Evolutionary conservation across 2,888 invertebrate species (phyloP), one percentile per base, ranked within the genome.

Genomic region (Autographa gamma): DNA sequence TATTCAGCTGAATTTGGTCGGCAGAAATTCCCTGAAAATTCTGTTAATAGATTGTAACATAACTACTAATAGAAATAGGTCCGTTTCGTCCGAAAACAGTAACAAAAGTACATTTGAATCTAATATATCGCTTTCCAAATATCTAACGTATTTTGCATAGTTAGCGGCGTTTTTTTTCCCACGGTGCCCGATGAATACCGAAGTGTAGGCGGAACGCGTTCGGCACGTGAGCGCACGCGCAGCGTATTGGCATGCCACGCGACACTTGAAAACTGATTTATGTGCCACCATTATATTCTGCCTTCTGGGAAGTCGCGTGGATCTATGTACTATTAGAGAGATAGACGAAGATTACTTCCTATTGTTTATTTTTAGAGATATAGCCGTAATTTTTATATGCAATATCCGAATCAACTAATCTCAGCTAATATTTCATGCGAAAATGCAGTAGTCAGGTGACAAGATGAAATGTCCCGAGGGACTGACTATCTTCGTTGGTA

Each of bases 181-280:
- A 82, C 77, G 79, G 72, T 74, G 38, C 60, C 66, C 69, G 69
- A 74, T 72, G 76, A 77, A 74, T 79, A 38, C 71, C 76, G 76
- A 73, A 75, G 69, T 48, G 74, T 74, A 79, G 73, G 74, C 73
- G 74, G 80, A 78, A 81, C 79, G 74, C 74, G 77, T 69, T 71
- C 68, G 68, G 69, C 66, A 69, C 77, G 80, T 79, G 80, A 80
- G 71, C 78, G 80, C 76, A 63, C 76, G 81, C 83, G 75, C 81
- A 76, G 52, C 66, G 81, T 76, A 84, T 88, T 86, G 82, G 76
- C 77, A 88, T 86, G 85, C 84, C 81, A 86, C 80, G 80, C 83
- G 86, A 76, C 83, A 74, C 77, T 61, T 68, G 71, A 71, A 62
- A 58, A 62, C 69, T 83, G 77, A 85, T 78, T 80, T 81, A 76